Percentiles rank a stretch among this genome's conserved stretches.
Conservation (phyloP, 1,140 invertebrate genomes). For the Thrips palmi region DNA sequence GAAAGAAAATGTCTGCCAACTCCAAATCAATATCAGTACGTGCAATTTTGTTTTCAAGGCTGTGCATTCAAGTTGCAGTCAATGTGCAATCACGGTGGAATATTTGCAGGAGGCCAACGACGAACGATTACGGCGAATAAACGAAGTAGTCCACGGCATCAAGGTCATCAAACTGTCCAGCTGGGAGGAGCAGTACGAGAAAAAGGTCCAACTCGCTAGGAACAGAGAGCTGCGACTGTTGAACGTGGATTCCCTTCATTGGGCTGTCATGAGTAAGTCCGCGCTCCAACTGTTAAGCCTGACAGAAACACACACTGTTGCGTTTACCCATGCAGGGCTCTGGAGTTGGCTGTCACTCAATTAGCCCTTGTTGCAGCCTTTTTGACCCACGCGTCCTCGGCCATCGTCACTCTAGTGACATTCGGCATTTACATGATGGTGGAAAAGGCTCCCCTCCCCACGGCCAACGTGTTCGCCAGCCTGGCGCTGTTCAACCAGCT, state of each 20-base stretch:
- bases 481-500: slow-evolving; percentile 64
- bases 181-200: slow-evolving; percentile 57
- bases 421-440: slow-evolving; percentile 41
- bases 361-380: slow-evolving; percentile 34
- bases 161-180: slow-evolving; percentile 63
- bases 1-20: slow-evolving; percentile 49
- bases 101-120: slow-evolving; percentile 42
- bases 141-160: slow-evolving; percentile 64
- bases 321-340: too few species aligned
- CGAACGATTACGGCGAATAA: slow-evolving; percentile 50
- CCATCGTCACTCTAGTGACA: slow-evolving; percentile 51
- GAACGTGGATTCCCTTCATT: slow-evolving; percentile 52
- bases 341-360: not conserved
- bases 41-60: not conserved
- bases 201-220: slow-evolving; percentile 41
- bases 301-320: not conserved
- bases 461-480: slow-evolving; percentile 52
- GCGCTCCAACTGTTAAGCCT: too few species aligned
- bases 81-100: not conserved
- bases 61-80: not conserved
- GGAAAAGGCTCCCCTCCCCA: slow-evolving; percentile 34
- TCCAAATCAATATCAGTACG: slow-evolving; percentile 43
- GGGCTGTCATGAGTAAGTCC: slow-evolving; percentile 49
- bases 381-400: slow-evolving; percentile 50
- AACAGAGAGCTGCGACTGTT: slow-evolving; percentile 50